Conservation (phyloP, 2,113 vertebrate genomes). For the Oryzias woworae region DNA sequence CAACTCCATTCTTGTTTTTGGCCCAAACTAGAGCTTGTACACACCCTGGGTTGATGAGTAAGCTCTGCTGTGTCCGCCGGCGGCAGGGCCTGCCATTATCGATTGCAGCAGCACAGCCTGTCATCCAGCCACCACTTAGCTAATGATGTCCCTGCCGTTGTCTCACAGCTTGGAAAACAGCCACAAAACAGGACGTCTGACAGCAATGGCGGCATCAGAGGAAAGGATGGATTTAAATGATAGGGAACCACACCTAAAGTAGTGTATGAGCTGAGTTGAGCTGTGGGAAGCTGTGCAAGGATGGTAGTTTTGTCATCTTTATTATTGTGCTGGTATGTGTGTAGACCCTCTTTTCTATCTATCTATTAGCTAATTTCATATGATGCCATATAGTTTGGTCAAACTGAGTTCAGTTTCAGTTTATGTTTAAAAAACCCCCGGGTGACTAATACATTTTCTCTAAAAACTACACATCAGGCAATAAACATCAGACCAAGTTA, state of each 20-base stretch:
- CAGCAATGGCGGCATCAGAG: conserved; percentile 2
- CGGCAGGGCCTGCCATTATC: conserved; percentile 52
- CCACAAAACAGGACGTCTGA: conserved; percentile 46
- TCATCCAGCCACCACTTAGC: conserved; percentile 77
- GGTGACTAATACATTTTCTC: too few relatives aligned
- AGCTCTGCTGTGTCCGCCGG: conserved; percentile 50
- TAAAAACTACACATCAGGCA: too few relatives aligned
- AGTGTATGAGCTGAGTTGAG: conserved; percentile 31
- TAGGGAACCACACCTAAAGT: conserved; percentile 45
- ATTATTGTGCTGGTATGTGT: conserved; percentile 4
- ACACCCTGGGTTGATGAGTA: conserved; percentile 63
- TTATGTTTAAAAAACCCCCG: too few relatives aligned
- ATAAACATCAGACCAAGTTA: too few relatives aligned
- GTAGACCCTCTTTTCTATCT: neutral
- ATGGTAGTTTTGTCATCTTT: conserved; percentile 22
- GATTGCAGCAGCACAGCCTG: conserved; percentile 57
- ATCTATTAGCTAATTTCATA: neutral
- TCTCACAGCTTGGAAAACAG: conserved; percentile 51
- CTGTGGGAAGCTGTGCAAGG: conserved; percentile 7
- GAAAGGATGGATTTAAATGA: conserved; percentile 54
- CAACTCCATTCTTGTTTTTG: conserved; percentile 40
- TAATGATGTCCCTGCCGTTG: conserved; percentile 69
- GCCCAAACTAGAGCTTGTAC: conserved; percentile 13
- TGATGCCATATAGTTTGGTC: neutral
- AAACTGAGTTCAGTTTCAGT: too few relatives aligned